Conservation (phyloP, 2,888 invertebrate genomes). For the Eudemis profundana region DNA sequence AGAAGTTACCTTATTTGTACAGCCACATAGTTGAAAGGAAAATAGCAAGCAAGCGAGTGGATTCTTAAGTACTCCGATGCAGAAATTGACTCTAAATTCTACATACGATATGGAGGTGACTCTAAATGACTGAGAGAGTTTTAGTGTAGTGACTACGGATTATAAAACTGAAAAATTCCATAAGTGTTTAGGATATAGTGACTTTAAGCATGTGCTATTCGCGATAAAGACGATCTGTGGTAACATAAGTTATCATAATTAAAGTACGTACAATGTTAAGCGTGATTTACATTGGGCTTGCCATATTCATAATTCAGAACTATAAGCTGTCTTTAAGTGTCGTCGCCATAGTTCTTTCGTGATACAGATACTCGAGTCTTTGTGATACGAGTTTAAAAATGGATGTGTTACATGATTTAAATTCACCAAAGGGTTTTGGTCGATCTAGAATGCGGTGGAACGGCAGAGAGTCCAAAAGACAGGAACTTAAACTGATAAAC, state of each 20-base stretch:
- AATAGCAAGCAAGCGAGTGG: no score
- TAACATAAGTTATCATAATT: slow-evolving; percentile 15
- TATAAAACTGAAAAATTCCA: no score
- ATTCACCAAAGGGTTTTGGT: no score
- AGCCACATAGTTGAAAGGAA: no score
- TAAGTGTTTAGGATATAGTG: not conserved
- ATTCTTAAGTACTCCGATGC: not conserved
- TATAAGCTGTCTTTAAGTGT: not conserved
- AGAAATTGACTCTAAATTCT: not conserved
- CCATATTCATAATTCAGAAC: not conserved
- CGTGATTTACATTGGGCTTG: slow-evolving; percentile 2
- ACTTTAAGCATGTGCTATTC: slow-evolving; percentile 2
- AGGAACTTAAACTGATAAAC: no score
- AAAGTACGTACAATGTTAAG: slow-evolving; percentile 2
- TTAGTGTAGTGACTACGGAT: not conserved
- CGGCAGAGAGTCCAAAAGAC: no score
- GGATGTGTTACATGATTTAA: no score
- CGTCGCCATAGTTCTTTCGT: no score
- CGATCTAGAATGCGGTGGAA: no score
- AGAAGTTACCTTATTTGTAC: no score
- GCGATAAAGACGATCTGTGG: slow-evolving; percentile 3
- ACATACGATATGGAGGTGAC: not conserved
- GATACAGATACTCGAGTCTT: no score
- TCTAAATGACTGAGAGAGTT: not conserved
- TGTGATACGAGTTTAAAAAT: no score